phyloP scores from a whole-genome alignment of 2,113 vertebrate species.

The Amphiprion percula region DNA sequence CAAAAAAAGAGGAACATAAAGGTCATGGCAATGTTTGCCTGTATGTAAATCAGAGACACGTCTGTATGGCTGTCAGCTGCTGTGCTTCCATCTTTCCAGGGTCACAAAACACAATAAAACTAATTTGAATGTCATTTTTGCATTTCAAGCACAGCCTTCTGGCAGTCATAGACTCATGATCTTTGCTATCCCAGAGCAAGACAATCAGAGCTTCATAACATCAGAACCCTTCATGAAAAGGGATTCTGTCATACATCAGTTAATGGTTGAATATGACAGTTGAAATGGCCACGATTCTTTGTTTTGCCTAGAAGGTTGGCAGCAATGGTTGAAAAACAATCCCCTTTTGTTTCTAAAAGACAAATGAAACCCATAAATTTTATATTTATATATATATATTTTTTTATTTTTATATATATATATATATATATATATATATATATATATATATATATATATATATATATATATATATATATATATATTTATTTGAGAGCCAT shows the following conservation, averaged over 20 bases:
- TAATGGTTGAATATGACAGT: conserved; percentile 8
- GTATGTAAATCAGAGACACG: conserved; percentile 63
- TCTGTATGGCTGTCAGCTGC: conserved; percentile 37
- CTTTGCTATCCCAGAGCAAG: conserved; percentile 19
- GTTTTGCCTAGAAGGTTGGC: not conserved
- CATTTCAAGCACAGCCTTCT: conserved; percentile 57
- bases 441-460: no score
- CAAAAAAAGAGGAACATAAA: conserved; percentile 27
- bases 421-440: not conserved
- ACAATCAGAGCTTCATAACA: conserved; percentile 6
- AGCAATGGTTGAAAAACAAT: not conserved
- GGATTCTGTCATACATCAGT: not conserved
- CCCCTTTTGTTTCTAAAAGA: not conserved
- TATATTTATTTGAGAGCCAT: not conserved
- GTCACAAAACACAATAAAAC: conserved; percentile 54
- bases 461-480: not conserved
- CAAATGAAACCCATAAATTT: not conserved
- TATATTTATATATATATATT: not conserved
- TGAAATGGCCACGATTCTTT: not conserved
- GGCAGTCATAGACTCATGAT: conserved; percentile 6
- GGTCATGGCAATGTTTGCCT: conserved; percentile 44
- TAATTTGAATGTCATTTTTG: conserved; percentile 75
- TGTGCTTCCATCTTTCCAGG: conserved; percentile 35
- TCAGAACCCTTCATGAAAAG: not conserved
- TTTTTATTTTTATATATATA: no score